phyloP scores from a whole-genome alignment of 1,140 invertebrate species.

The Adoxophyes honmai region DNA sequence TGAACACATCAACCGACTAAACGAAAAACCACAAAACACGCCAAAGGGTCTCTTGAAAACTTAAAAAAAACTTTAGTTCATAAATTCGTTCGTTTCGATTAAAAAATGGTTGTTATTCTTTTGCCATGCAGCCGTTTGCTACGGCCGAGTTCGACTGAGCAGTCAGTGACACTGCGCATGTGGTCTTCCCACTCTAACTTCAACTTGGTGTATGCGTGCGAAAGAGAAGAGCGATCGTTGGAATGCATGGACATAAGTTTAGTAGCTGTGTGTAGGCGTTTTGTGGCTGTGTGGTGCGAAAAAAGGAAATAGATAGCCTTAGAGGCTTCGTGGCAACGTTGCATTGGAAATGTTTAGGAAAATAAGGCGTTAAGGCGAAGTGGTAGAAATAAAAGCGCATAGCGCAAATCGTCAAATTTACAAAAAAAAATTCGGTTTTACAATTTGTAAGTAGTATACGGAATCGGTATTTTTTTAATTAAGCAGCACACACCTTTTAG shows the following conservation, averaged over 20 bases:
- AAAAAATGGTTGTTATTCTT: constrained; percentile 13
- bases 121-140: constrained; percentile 19
- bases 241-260: constrained; percentile 56
- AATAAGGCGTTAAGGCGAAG: constrained; percentile 62
- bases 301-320: constrained; percentile 34
- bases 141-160: constrained; percentile 46
- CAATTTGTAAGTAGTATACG: too few species aligned
- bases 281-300: constrained; percentile 32
- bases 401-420: too few species aligned
- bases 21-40: constrained; percentile 33
- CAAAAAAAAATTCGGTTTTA: too few species aligned
- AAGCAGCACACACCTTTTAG: too few species aligned
- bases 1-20: constrained; percentile 5
- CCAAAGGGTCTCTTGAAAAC: neutral
- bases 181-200: constrained; percentile 39
- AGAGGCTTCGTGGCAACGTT: constrained; percentile 42
- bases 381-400: too few species aligned
- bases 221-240: constrained; percentile 46
- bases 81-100: constrained; percentile 53
- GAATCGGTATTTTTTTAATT: too few species aligned
- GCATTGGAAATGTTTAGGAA: constrained; percentile 54
- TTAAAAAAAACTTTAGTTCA: constrained; percentile 32
- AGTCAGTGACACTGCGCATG: constrained; percentile 69
- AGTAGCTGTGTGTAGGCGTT: constrained; percentile 35
- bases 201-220: constrained; percentile 18